These are phyloP conservation scores for Chloropsis hardwickii DNA, from an alignment of 2,113 vertebrate genomes.

Conservation along the genomic window DNA sequence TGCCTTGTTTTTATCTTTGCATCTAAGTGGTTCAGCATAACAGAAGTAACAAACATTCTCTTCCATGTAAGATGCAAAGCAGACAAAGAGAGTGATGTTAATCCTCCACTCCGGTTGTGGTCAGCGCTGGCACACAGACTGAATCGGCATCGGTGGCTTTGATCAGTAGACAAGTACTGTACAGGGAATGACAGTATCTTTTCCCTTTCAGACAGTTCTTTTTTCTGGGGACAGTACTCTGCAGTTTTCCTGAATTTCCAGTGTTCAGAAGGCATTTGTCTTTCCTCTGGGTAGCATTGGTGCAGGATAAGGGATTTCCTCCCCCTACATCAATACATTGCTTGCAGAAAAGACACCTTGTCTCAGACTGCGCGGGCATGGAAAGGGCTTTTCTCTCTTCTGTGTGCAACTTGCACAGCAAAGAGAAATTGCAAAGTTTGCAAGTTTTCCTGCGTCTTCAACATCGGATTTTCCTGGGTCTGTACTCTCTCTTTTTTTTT, in stretches of 20 bases:
- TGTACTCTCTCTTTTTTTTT: not conserved
- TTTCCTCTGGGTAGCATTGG: not conserved
- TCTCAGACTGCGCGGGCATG: not conserved
- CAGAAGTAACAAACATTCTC: not conserved
- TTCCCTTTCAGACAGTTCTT: not conserved
- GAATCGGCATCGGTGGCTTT: not conserved
- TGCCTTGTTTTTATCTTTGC: not conserved
- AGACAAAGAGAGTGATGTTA: not conserved
- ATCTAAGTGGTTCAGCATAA: not conserved
- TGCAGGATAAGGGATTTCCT: not conserved
- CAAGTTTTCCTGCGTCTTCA: not conserved
- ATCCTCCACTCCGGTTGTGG: not conserved
- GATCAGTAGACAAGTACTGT: not conserved
- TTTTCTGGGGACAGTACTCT: not conserved
- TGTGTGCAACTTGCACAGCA: not conserved
- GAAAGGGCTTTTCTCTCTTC: not conserved
- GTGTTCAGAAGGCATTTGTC: not conserved
- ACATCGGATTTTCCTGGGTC: not conserved
- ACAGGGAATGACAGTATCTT: not conserved
- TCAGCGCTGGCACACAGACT: not conserved
- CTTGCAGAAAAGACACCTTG: not conserved
- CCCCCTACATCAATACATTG: not conserved
- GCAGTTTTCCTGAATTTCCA: not conserved
- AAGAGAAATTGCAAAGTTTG: slow-evolving; percentile 14
- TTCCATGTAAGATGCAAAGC: not conserved